Conservation (phyloP, 2,888 invertebrate species). For the Timema cristinae region DNA sequence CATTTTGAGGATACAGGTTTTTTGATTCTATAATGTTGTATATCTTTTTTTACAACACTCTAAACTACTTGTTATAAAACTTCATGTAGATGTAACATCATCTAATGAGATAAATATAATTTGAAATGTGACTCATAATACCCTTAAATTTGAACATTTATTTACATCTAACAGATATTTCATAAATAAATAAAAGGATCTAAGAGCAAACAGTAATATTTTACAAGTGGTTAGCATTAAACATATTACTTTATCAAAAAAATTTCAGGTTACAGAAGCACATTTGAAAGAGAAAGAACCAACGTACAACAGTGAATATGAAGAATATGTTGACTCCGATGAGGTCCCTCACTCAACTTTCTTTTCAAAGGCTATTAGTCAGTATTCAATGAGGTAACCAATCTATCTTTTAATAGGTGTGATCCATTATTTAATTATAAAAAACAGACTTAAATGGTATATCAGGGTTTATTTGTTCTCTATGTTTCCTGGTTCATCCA, state of each 20-base stretch:
- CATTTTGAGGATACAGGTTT: no score
- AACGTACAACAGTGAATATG: slow-evolving; percentile 26
- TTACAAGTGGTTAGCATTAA: neutral
- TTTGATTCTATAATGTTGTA: no score
- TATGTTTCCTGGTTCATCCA: neutral
- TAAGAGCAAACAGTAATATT: slow-evolving; percentile 27
- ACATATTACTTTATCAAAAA: neutral
- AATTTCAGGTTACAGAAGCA: slow-evolving; percentile 23
- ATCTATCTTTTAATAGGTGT: no score
- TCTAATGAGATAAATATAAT: no score
- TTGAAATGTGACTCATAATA: no score
- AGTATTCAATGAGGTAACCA: slow-evolving; percentile 40
- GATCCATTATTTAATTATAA: no score
- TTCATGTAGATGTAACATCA: no score
- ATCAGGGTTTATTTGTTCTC: neutral
- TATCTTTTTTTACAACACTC: no score
- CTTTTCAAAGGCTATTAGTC: slow-evolving; percentile 28
- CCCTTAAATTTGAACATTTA: no score
- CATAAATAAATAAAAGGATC: neutral
- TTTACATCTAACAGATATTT: neutral
- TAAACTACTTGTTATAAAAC: no score
- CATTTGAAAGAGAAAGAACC: slow-evolving; percentile 25
- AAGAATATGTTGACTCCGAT: slow-evolving; percentile 24
- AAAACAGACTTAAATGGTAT: no score
- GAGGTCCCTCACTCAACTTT: slow-evolving; percentile 25